Conservation (phyloP, 2,113 vertebrate species). For the Nesogale talazaci region DNA sequence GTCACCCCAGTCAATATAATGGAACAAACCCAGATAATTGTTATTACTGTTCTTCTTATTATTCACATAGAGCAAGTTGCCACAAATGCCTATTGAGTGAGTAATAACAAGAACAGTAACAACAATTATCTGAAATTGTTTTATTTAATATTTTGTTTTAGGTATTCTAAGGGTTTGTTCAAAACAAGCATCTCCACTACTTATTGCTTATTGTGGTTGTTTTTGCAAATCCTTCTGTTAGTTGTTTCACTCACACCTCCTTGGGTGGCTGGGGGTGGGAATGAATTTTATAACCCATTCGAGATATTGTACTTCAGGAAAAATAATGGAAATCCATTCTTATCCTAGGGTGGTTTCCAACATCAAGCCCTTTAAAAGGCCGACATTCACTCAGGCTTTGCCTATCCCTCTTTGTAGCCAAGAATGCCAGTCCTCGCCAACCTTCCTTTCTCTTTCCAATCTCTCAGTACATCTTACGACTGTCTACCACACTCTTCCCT, state of each 20-base stretch:
- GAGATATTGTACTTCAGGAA: conserved; percentile 55
- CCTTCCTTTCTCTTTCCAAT: neutral
- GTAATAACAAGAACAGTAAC: neutral
- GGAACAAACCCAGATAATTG: too few species aligned
- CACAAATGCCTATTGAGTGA: conserved; percentile 32
- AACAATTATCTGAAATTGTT: conserved; percentile 23
- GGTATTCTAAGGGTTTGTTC: conserved; percentile 31
- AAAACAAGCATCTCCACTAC: conserved; percentile 26
- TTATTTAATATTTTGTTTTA: conserved; percentile 19
- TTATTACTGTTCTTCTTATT: too few species aligned
- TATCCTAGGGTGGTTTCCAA: neutral
- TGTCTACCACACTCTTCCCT: neutral
- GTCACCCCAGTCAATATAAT: too few species aligned
- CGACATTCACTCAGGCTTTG: neutral
- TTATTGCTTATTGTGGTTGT: conserved; percentile 8
- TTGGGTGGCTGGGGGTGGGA: too few species aligned
- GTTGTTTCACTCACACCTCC: neutral
- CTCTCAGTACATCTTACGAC: neutral
- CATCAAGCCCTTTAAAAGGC: neutral
- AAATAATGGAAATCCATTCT: conserved; percentile 31
- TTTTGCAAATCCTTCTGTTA: neutral
- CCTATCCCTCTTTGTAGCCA: neutral
- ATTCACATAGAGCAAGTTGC: neutral
- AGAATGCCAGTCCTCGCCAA: neutral
- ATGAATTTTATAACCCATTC: conserved; percentile 38